Evolutionary conservation across 92 coral and sea anemone species (phyloP).

Genomic region (Micromussa lordhowensis): DNA sequence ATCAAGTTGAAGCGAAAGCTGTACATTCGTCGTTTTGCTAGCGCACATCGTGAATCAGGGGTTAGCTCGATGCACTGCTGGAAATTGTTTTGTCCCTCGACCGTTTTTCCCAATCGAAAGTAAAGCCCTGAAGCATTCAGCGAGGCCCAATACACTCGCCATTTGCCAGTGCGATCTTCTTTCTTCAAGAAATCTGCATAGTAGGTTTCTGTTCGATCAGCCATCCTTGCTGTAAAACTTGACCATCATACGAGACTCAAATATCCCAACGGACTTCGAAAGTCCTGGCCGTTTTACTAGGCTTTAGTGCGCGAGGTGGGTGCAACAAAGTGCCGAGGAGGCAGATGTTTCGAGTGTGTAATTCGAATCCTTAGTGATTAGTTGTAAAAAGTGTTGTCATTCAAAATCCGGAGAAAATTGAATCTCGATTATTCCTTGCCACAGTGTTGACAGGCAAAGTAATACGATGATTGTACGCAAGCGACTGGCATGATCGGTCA

Average conservation of each 20-base stretch:
- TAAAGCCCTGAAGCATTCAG: constrained; percentile 46
- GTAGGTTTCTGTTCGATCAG: constrained; percentile 9
- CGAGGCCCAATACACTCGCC: constrained; percentile 31
- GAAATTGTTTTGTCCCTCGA: constrained; percentile 16
- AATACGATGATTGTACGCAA: not conserved
- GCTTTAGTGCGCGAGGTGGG: not conserved
- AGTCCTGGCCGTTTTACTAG: not conserved
- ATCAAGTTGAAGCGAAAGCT: constrained; percentile 44
- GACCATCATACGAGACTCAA: not conserved
- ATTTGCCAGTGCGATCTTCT: constrained; percentile 39
- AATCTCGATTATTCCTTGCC: constrained; percentile 2
- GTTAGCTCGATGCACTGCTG: constrained; percentile 34
- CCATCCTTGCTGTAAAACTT: not conserved
- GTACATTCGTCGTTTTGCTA: constrained; percentile 51
- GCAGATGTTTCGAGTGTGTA: constrained; percentile 1
- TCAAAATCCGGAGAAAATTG: not conserved
- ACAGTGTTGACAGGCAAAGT: not conserved
- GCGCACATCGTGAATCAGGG: constrained; percentile 34
- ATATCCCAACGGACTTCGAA: not conserved
- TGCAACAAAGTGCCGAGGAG: not conserved
- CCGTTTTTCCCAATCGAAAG: constrained; percentile 24
- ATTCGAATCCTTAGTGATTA: not conserved
- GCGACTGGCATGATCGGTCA: not conserved
- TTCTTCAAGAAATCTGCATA: constrained; percentile 43
- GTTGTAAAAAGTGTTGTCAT: not conserved